These are phyloP conservation scores for Aramus guarauna DNA, from an alignment of 2,113 vertebrate genomes.

Conservation along the genomic window DNA sequence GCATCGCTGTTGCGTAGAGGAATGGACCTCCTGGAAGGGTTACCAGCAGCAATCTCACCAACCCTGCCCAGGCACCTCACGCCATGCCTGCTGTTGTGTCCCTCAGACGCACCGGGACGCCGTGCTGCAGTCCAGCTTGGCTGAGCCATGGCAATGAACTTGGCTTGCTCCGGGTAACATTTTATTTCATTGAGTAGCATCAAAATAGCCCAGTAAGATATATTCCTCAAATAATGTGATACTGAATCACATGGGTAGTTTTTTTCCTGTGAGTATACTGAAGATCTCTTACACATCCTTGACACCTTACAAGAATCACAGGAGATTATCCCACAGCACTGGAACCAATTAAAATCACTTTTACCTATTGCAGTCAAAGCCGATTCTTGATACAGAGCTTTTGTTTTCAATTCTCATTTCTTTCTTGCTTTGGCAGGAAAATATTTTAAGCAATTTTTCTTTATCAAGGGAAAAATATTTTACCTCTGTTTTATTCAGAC, in stretches of 20 bases:
- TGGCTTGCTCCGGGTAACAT: neutral
- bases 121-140: accelerated
- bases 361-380: neutral
- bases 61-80: neutral
- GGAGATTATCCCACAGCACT: neutral
- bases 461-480: neutral
- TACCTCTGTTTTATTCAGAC: neutral
- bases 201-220: neutral
- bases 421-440: conserved; percentile 7
- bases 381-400: neutral
- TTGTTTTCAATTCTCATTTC: neutral
- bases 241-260: neutral
- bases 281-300: neutral
- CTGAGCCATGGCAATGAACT: neutral
- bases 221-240: neutral
- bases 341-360: conserved; percentile 10
- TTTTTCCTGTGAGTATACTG: neutral
- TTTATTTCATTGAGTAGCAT: neutral
- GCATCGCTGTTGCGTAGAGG: accelerated
- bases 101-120: accelerated
- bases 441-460: neutral
- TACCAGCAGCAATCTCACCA: neutral
- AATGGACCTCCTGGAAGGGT: neutral
- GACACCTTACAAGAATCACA: neutral
- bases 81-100: accelerated